Base-by-base conservation (phyloP, 2,797 vertebrate genomes). In the Vespertilio murinus region DNA sequence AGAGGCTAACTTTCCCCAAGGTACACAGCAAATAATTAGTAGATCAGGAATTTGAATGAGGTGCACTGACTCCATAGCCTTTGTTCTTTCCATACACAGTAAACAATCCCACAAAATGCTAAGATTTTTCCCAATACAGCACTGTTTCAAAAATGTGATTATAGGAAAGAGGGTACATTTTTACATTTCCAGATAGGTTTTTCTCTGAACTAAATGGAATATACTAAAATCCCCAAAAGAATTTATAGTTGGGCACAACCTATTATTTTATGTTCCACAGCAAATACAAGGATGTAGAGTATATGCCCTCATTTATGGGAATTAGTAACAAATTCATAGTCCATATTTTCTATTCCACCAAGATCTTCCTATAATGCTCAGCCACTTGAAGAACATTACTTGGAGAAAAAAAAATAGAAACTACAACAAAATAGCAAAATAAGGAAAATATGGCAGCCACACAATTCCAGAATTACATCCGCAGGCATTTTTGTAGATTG, bases 331-430 rank as follows among this genome's bases (percentile, higher is more conserved):
- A 83, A 91, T 8, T 22, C 10, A n/a, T 28, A 54, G 18, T 71
- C 28, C 12, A 17, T 61, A 25, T 42, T 47, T 25, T 35, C 47
- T 35, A 47, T 18, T 42, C 38, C 25, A 40, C 14, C 56, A 75
- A 54, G 18, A 64, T 84, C 1, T 30, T 82, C 47, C 69, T 81
- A 16, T 25, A 67, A 18, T 84, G 56, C 59, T 38, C 22, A 54
- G 28, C 3, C 61, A 71, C 82, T 95, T 93, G 28, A 93, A 93
- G 59, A 95, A 47, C 38, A 73, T 45, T 94, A 69, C 28, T n/a
- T 93, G 61, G 35, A 71, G 42, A 42, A 42, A 85, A 42, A 93
- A 88, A 79, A 83, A 45, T 42, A 74, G 49, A 30, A 84, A 80
- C 35, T 80, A 93, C 16, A 65, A 61, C 47, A 90, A 75, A 73